Evolutionary conservation across 2,797 vertebrate genomes (phyloP).

Genomic region (Sebastes iracundus): DNA sequence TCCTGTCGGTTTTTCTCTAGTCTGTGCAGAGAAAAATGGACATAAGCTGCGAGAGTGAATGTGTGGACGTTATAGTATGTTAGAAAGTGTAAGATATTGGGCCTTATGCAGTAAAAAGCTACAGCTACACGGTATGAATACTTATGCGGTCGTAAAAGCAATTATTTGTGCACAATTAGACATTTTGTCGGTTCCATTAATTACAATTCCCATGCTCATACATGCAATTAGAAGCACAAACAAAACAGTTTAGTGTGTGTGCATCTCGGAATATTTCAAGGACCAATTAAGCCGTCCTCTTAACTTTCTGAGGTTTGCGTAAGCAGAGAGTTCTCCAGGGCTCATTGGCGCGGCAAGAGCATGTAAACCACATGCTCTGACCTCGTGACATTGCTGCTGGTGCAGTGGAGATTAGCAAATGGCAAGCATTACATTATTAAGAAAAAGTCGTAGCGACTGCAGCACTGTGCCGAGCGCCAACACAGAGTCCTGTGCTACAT

Average conservation of each 20-base stretch:
- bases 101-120: background rate
- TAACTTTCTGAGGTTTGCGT: conserved; percentile 15
- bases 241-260: conserved; percentile 28
- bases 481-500: conserved; percentile 12
- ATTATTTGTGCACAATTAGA: conserved; percentile 51
- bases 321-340: background rate
- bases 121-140: background rate
- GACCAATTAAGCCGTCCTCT: conserved; percentile 25
- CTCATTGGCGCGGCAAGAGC: background rate
- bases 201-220: conserved; percentile 38
- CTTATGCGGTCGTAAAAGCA: conserved; percentile 21
- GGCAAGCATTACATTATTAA: conserved; percentile 6
- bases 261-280: conserved; percentile 34
- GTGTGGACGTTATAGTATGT: background rate
- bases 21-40: background rate
- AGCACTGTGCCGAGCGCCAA: background rate
- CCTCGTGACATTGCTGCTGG: conserved; percentile 4
- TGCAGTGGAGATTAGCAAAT: conserved; percentile 24
- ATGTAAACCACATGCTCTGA: conserved; percentile 26
- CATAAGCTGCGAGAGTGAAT: background rate
- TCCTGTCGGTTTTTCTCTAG: background rate
- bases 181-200: conserved; percentile 41
- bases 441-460: background rate
- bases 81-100: background rate
- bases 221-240: conserved; percentile 47